These are phyloP conservation scores for Drosophila funebris DNA, from an alignment of 1,140 invertebrate species.

Conservation along the genomic window DNA sequence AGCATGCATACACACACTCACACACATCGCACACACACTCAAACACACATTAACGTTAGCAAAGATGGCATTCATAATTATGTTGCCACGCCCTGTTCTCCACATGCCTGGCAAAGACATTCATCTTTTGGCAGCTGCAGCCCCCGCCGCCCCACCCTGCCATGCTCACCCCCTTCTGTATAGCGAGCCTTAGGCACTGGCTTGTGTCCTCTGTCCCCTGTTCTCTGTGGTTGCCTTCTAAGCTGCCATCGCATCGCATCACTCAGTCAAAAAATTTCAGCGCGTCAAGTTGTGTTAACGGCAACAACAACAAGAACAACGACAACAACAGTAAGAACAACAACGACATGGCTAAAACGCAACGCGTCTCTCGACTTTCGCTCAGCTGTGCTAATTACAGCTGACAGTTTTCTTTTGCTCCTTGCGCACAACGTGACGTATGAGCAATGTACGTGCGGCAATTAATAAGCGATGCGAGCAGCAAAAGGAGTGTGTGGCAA, in stretches of 20 bases:
- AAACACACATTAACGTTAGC: constrained; percentile 36
- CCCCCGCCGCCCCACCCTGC: not conserved
- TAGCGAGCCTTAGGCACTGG: not conserved
- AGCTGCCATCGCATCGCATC: constrained; percentile 51
- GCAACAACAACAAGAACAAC: constrained; percentile 15
- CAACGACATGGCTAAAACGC: constrained; percentile 27
- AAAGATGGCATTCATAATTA: constrained; percentile 73
- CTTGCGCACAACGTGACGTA: constrained; percentile 66
- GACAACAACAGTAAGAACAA: constrained; percentile 9
- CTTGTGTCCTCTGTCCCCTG: not conserved
- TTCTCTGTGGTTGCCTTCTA: constrained; percentile 24
- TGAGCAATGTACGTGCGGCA: constrained; percentile 78
- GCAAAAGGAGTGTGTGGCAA: not conserved
- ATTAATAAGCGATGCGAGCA: constrained; percentile 64
- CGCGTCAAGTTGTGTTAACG: constrained; percentile 70
- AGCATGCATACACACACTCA: not conserved
- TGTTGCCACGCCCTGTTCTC: constrained; percentile 48
- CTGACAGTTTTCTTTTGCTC: constrained; percentile 70
- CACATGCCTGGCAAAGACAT: constrained; percentile 58
- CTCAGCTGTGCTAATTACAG: constrained; percentile 78
- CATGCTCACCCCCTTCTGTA: not conserved
- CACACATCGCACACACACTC: constrained; percentile 9
- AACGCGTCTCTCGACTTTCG: constrained; percentile 36
- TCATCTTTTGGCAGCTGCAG: constrained; percentile 63
- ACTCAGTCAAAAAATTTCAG: constrained; percentile 78